Evolutionary conservation across 1,140 invertebrate species (phyloP), one percentile per base, ranked within the genome.

Genomic region (Chironomus tepperi): DNA sequence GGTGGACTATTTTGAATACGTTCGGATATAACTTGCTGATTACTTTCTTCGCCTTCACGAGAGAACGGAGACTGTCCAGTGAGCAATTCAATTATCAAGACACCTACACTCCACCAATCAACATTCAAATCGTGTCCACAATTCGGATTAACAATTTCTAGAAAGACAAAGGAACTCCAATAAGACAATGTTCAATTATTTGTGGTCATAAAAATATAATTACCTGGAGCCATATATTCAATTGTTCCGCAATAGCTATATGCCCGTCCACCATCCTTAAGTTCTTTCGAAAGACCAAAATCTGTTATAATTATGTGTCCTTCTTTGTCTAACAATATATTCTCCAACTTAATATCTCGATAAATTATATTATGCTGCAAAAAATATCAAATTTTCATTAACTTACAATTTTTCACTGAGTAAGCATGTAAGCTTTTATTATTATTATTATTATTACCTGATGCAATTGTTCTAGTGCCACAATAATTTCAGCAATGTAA

Each of bases 241-340:
- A 98, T 94, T 70, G 97, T 99, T 19, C 97, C 97, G 83, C 97
- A 99, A 84, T 98, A 99, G 18, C 96, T 98, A 84, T 96, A 97
- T 0, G 97, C 93, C 78, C 95, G 77, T 43, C 81, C 79, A 73
- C 87, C 82, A 78, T 86, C 78, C 7, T 81, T 78, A 16, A 86
- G 78, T 80, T 95, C 92, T 83, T 96, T 97, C 79, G 93, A 95
- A 2, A 97, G 87, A 0, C 95, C 95, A 80, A 96, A 96, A 84
- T 96, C 94, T 0, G 95, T 96, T 12, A 97, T 81, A 15, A 96
- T 93, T 67, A 97, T 92, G 81, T 97, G 95, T 6, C 95, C 95
- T 57, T 93, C 88, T 7, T 87, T 87, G 83, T 95, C 93, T 42
- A 97, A 84, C 3, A 97, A 84, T 75, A 97, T 96, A 81, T 97